Evolutionary conservation across 1,140 invertebrate genomes (phyloP), one percentile per base, ranked within the genome.

Genomic region (Trichonephila clavata): DNA sequence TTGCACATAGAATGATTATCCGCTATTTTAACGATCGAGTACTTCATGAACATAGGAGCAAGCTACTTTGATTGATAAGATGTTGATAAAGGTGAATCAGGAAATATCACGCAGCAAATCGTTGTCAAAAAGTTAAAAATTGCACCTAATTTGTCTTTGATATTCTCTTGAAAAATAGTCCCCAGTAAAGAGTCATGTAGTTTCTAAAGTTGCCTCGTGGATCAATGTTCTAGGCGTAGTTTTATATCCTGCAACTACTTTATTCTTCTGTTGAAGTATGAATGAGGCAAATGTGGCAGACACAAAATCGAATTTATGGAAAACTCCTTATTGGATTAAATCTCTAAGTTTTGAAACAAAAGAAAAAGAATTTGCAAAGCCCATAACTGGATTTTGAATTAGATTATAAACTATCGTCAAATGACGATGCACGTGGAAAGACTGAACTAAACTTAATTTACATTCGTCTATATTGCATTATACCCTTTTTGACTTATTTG

Each of bases 281-380:
- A 27, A 32, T 77, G 24, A 77, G 24, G 68, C 14, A 68, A 68
- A 68, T 68, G 24, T 14, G 24, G 65, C 32, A 39, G 24, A 24
- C 24, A n/a, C n/a, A 77, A 20, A 77, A 77, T 77, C 71, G 13
- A 77, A 77, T 77, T 27, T 32, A 77, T 32, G 24, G 24, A 77
- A 77, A 77, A 77, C 16, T 77, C 32, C n/a, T 68, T 68, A 68
- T 68, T 68, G 21, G 24, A 68, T 68, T 68, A 68, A 68, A 68
- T 24, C 65, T 65, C 21, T 10, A 24, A 68, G 65, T 27, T n/a
- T 50, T 68, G 65, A 24, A n/a, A 24, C 24, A 24, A 14, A 65
- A 24, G 24, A 65, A 65, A 24, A 65, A 24, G n/a, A 21, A 63
- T 65, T 68, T 50, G 7, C 65, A 13, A 27, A 24, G 10, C 7